A percentile compares a stretch with the other conserved stretches of the same genome.
These are phyloP conservation scores for Heteronetta atricapilla DNA, from an alignment of 2,113 vertebrate species.

Conservation along the genomic window DNA sequence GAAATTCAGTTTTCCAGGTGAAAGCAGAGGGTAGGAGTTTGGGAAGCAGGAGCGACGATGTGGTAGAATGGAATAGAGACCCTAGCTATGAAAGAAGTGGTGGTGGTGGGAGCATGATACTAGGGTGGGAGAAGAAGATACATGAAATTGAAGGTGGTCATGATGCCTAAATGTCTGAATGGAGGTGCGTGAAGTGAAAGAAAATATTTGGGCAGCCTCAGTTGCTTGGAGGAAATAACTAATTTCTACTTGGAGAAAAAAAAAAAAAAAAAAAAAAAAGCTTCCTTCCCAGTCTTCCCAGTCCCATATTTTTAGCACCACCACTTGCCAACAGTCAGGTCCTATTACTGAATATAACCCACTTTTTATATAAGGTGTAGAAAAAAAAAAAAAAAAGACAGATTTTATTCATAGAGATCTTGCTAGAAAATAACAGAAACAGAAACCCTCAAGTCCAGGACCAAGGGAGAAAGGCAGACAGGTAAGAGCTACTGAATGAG, in stretches of 20 bases:
- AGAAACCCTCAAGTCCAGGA: background rate
- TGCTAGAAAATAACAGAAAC: background rate
- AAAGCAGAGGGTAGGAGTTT: background rate
- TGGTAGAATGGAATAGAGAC: background rate
- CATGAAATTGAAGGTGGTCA: background rate
- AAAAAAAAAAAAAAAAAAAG: background rate
- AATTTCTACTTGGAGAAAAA: background rate
- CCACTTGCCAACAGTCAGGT: background rate
- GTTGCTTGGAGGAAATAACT: background rate
- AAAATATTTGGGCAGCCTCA: background rate
- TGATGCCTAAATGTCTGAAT: background rate
- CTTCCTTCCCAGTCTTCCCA: background rate
- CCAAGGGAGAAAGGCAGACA: background rate
- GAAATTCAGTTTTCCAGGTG: background rate
- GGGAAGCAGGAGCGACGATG: background rate
- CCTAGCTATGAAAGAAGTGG: background rate
- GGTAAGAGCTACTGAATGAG: background rate
- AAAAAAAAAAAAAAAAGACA: background rate
- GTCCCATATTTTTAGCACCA: background rate
- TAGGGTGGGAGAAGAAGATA: background rate
- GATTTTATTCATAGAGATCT: background rate
- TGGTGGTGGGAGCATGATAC: background rate
- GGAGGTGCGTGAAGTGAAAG: background rate
- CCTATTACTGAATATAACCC: background rate
- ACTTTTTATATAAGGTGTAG: background rate